A percentile compares a stretch with the other conserved stretches of the same genome.
These are phyloP conservation scores for Hydroisotoma schaefferi DNA, from an alignment of 2,888 invertebrate species.

Conservation along the genomic window DNA sequence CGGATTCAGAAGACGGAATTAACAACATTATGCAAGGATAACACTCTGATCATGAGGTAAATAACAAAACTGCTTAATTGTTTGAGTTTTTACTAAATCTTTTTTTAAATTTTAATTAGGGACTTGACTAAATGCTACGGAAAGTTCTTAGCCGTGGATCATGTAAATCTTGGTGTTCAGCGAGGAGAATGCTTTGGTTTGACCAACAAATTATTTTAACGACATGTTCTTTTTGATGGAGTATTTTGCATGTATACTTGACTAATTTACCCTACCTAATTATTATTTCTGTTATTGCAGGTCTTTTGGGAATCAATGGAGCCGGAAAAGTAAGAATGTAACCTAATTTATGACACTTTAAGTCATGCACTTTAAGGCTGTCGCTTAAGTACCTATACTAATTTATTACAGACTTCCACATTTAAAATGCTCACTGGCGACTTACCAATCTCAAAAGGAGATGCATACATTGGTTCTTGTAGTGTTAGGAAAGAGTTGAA, in stretches of 20 bases:
- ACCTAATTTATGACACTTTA: background rate
- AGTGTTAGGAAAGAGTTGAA: conserved; percentile 41
- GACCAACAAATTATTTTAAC: background rate
- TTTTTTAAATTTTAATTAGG: conserved; percentile 43
- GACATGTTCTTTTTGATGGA: background rate
- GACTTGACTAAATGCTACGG: conserved; percentile 72
- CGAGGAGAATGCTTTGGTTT: conserved; percentile 76
- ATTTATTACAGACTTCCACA: conserved; percentile 53
- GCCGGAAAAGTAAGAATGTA: conserved; percentile 70
- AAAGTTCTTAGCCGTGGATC: conserved; percentile 69
- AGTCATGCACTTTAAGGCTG: background rate
- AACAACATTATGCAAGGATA: conserved; percentile 10
- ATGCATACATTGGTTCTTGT: conserved; percentile 64
- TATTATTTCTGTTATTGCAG: background rate
- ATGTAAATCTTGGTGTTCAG: conserved; percentile 66
- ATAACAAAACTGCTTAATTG: background rate
- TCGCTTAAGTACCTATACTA: background rate
- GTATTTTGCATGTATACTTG: background rate
- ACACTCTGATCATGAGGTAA: conserved; percentile 5
- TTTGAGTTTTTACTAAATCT: background rate
- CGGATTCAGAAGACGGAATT: conserved; percentile 35
- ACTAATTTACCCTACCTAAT: background rate
- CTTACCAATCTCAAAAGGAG: conserved; percentile 65
- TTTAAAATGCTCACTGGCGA: conserved; percentile 81
- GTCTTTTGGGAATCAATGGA: conserved; percentile 59